Base-by-base conservation (phyloP, 2,888 invertebrate species). In the Meganola albula region DNA sequence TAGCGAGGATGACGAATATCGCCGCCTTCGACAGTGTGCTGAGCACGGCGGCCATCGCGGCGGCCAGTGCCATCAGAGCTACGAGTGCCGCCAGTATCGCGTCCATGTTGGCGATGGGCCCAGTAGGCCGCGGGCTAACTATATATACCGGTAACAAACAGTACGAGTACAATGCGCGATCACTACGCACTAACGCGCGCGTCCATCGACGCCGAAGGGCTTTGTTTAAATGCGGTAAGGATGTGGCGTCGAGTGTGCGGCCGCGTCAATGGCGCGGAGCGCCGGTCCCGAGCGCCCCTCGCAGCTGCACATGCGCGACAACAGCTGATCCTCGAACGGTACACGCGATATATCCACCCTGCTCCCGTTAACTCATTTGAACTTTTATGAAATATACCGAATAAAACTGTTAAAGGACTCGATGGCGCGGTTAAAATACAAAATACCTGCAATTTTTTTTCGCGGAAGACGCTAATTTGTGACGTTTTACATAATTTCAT, bases 11-110 rank as follows among this genome's bases (percentile, higher is more conserved):
- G 36, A 93, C 86, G 39, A 93, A 92, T 70, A 92, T 92, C 46
- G 93, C 92, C 67, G 90, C 90, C 76, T 93, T 90, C 24, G 92
- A 79, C 40, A 91, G 80, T 45, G 90, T 87, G 63, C 87, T 86
- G 53, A 90, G 88, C 57, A 88, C 74, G 61, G 82, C 87, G 67
- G 86, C 87, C 85, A 87, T 88, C 63, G 83, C 80, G 60, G 83
- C 85, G 49, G 84, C 85, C 64, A 83, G 66, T 70, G 80, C 87
- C 86, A 86, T 84, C 43, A 86, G 72, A 52, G 80, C 82, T 49
- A 83, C 86, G 64, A 86, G 74, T 59, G 83, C 78, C 56, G 83
- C 85, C 63, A 87, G 71, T 50, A 87, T 68, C 63, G 86, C 87
- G 74, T 86, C 86, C 87, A 87, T 87, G 67, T 68, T 82, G 82